Percentiles rank a stretch among this genome's conserved stretches.
Conservation (phyloP, 2,113 vertebrate species). For the Marcusenius ussheri region DNA sequence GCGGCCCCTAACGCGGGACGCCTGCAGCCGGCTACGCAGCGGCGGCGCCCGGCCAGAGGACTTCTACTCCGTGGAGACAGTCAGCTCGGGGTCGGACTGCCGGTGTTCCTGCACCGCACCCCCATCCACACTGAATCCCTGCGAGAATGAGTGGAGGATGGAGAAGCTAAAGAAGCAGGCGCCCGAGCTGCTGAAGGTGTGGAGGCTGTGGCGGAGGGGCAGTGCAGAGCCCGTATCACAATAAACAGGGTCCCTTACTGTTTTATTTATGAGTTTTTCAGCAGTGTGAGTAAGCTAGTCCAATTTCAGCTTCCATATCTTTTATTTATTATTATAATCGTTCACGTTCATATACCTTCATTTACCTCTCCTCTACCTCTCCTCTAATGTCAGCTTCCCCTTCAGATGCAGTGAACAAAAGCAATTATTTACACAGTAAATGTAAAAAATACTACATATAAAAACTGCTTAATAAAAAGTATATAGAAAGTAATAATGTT, state of each 20-base stretch:
- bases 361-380: no score
- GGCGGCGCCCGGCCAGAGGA: constrained; percentile 76
- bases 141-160: constrained; percentile 93
- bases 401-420: no score
- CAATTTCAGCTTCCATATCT: no score
- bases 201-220: not conserved
- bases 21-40: constrained; percentile 71
- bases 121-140: constrained; percentile 89
- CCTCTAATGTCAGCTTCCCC: no score
- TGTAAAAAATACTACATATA: no score
- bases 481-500: no score
- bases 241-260: not conserved
- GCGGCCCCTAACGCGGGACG: constrained; percentile 82
- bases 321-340: no score
- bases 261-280: constrained; percentile 17
- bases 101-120: constrained; percentile 91
- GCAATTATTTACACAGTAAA: no score
- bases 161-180: constrained; percentile 94
- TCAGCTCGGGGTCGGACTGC: constrained; percentile 87
- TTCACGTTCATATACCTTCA: no score
- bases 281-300: not conserved
- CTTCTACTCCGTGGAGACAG: constrained; percentile 91
- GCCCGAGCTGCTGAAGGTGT: constrained; percentile 83
- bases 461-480: no score
- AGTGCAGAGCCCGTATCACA: not conserved